Evolutionary conservation across 2,888 invertebrate species (phyloP).

Genomic region (Helleia helle): DNA sequence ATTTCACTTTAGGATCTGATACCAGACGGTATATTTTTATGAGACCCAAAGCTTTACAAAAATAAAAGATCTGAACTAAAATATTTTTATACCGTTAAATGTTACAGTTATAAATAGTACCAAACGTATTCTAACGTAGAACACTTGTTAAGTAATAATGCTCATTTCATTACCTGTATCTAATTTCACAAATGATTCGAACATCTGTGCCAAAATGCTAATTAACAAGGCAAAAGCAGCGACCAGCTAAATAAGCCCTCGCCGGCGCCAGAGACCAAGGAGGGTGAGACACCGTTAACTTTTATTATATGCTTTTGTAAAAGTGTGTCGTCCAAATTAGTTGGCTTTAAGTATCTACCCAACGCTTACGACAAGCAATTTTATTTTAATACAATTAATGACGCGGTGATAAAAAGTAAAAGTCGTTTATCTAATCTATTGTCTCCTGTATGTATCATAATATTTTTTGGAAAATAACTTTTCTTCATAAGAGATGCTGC

Average conservation of each 20-base stretch:
- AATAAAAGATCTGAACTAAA: no score
- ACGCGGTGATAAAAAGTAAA: no score
- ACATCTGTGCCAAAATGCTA: constrained; percentile 68
- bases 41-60: no score
- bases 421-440: no score
- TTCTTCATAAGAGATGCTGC: no score
- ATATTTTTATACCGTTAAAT: no score
- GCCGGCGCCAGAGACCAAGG: constrained; percentile 62
- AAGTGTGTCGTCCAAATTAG: constrained; percentile 67
- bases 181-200: constrained; percentile 53
- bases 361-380: constrained; percentile 1
- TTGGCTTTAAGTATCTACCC: constrained; percentile 43
- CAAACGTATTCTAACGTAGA: not conserved
- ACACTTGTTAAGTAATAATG: not conserved
- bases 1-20: no score
- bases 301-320: constrained; percentile 69
- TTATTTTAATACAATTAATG: not conserved
- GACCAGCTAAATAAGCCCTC: constrained; percentile 54
- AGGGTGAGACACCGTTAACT: constrained; percentile 64
- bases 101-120: no score
- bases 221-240: constrained; percentile 58
- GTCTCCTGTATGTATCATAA: no score
- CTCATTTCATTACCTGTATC: constrained; percentile 16
- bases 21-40: no score
- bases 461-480: no score